A percentile compares a stretch with the other conserved stretches of the same genome.
Conservation (phyloP, 1,140 invertebrate species). For the Meteorus sp. region DNA sequence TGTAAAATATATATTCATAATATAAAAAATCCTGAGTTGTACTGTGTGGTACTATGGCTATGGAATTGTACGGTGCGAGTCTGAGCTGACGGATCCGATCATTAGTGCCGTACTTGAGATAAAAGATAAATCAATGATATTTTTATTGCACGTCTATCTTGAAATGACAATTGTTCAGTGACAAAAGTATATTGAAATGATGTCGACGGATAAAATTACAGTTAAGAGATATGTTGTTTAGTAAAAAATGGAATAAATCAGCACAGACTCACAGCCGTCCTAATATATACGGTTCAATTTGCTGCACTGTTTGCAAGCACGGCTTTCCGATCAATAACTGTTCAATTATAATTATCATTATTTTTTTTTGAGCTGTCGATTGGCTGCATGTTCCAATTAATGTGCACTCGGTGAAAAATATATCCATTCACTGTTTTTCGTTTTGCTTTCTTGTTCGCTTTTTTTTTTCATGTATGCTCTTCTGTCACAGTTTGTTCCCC, state of each 20-base stretch:
- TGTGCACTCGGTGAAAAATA: conserved; percentile 58
- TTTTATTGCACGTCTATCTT: conserved; percentile 4
- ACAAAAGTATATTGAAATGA: too few relatives aligned
- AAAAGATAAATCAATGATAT: conserved; percentile 4
- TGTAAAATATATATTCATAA: conserved; percentile 63
- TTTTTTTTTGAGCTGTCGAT: conserved; percentile 58
- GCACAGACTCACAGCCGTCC: conserved; percentile 33
- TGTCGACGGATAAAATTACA: conserved; percentile 31
- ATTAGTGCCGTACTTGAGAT: conserved; percentile 5
- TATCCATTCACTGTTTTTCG: conserved; percentile 38
- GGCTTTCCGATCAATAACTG: conserved; percentile 53
- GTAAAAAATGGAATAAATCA: conserved; percentile 23
- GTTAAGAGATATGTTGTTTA: conserved; percentile 14
- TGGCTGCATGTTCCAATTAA: conserved; percentile 55
- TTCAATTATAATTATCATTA: conserved; percentile 58
- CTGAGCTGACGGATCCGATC: conserved; percentile 34
- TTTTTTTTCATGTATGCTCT: not conserved
- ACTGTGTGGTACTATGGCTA: conserved; percentile 61
- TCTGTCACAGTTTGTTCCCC: conserved; percentile 10
- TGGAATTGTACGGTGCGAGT: conserved; percentile 47
- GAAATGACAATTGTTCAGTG: too few relatives aligned
- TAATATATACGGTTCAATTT: conserved; percentile 43
- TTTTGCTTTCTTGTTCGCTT: conserved; percentile 3
- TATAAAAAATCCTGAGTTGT: conserved; percentile 61
- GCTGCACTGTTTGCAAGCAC: conserved; percentile 57